These are phyloP conservation scores for Tolypeutes matacus DNA, from an alignment of 2,797 vertebrate species.

Conservation along the genomic window DNA sequence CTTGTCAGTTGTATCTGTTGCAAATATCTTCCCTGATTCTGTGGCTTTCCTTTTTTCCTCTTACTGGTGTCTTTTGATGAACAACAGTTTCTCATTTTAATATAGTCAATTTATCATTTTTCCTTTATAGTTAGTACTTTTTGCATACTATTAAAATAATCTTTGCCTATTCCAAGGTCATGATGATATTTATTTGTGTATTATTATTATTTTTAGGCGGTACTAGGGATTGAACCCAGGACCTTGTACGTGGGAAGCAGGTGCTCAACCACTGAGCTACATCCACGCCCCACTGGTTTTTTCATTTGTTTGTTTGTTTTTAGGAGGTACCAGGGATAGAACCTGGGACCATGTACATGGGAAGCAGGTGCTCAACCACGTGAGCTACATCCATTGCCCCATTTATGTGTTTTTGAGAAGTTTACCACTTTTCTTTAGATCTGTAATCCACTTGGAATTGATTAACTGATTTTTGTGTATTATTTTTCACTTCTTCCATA, in stretches of 20 bases:
- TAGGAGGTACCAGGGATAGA: no score
- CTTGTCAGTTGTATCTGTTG: neutral
- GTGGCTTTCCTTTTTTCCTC: neutral
- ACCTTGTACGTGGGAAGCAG: no score
- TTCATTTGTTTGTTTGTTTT: no score
- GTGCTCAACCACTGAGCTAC: no score
- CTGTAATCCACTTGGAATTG: neutral
- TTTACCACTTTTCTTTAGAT: conserved; percentile 19
- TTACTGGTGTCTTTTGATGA: conserved; percentile 12
- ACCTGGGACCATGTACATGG: no score
- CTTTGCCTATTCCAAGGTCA: neutral
- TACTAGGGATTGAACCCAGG: no score
- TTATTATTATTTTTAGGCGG: neutral
- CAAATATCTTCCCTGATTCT: conserved; percentile 36
- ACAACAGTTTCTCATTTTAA: conserved; percentile 30
- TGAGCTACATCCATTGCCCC: no score
- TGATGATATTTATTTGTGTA: neutral
- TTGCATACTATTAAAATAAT: conserved; percentile 24
- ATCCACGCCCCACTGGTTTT: no score
- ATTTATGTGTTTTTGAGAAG: neutral
- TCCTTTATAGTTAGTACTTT: neutral
- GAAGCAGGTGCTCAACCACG: no score
- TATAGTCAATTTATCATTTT: neutral
- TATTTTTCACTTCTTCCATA: conserved; percentile 35
- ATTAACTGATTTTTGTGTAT: conserved; percentile 33